Evolutionary conservation across 2,888 invertebrate species (phyloP).

Genomic region (Osmoderma eremita): DNA sequence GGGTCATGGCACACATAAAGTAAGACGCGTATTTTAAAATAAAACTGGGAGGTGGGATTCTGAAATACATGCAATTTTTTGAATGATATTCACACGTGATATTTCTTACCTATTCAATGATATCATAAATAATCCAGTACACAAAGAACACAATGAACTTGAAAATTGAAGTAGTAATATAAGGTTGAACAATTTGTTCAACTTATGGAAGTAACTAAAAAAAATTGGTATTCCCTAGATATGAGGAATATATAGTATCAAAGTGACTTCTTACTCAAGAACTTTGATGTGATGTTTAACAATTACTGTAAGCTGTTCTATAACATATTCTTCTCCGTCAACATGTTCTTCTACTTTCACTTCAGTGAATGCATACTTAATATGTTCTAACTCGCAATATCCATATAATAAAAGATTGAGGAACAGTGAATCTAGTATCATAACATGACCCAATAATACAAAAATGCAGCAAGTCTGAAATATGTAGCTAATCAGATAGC

Average conservation of each 20-base stretch:
- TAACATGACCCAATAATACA: not conserved
- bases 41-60: not conserved
- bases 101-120: not conserved
- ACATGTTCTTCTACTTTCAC: not conserved
- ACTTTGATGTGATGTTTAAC: constrained; percentile 6
- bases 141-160: not conserved
- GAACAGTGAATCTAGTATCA: constrained; percentile 5
- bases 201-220: constrained; percentile 2
- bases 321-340: not conserved
- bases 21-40: not conserved
- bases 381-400: constrained; percentile 17
- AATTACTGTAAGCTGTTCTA: not conserved
- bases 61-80: not conserved
- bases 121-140: constrained; percentile 1
- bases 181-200: not conserved
- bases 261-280: constrained; percentile 1
- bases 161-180: constrained; percentile 2
- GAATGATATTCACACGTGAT: not conserved
- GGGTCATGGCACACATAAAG: not conserved
- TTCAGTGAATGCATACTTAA: constrained; percentile 8
- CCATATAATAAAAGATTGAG: not conserved
- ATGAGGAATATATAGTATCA: not conserved
- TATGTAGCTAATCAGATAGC: too few species aligned
- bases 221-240: too few species aligned
- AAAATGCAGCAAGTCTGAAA: too few species aligned